A percentile compares a stretch with the other conserved stretches of the same genome.
Conservation (phyloP, 1,140 invertebrate genomes). For the Bombus waltoni region DNA sequence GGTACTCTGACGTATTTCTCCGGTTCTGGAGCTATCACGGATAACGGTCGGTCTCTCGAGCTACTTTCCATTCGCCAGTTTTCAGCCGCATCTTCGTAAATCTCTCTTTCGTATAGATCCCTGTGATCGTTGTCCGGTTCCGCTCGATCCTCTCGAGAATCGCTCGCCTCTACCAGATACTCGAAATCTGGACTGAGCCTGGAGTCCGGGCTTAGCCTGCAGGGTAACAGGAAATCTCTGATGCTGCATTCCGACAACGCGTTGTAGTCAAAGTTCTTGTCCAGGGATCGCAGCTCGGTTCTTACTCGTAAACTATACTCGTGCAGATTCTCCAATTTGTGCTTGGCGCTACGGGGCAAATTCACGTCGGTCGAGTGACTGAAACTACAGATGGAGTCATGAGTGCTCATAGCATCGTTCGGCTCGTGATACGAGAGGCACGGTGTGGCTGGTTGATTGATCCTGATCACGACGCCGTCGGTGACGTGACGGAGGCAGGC, state of each 20-base stretch:
- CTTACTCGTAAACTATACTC: slow-evolving; percentile 77
- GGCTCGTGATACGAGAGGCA: slow-evolving; percentile 77
- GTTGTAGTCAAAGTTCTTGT: slow-evolving; percentile 63
- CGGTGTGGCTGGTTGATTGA: slow-evolving; percentile 68
- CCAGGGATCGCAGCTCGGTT: slow-evolving; percentile 72
- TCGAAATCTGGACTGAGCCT: slow-evolving; percentile 65
- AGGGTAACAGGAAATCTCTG: slow-evolving; percentile 57
- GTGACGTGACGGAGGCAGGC: slow-evolving; percentile 84
- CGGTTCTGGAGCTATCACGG: slow-evolving; percentile 35
- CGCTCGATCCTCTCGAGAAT: not conserved
- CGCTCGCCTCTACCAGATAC: slow-evolving; percentile 41
- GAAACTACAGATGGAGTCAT: slow-evolving; percentile 76
- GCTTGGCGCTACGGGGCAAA: slow-evolving; percentile 68
- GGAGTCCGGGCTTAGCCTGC: slow-evolving; percentile 62
- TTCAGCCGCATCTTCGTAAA: slow-evolving; percentile 38
- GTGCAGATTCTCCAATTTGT: slow-evolving; percentile 79
- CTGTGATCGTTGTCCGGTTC: not conserved
- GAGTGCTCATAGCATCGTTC: slow-evolving; percentile 70
- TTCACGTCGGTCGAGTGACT: slow-evolving; percentile 70
- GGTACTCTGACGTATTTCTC: slow-evolving; percentile 75
- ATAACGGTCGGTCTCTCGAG: slow-evolving; percentile 33
- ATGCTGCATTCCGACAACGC: slow-evolving; percentile 75
- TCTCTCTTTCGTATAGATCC: slow-evolving; percentile 16
- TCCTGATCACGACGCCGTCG: slow-evolving; percentile 77
- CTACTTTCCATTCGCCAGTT: slow-evolving; percentile 22